A percentile compares a stretch with the other conserved stretches of the same genome.
Conservation (phyloP, 2,113 vertebrate species). For the Scomber scombrus region DNA sequence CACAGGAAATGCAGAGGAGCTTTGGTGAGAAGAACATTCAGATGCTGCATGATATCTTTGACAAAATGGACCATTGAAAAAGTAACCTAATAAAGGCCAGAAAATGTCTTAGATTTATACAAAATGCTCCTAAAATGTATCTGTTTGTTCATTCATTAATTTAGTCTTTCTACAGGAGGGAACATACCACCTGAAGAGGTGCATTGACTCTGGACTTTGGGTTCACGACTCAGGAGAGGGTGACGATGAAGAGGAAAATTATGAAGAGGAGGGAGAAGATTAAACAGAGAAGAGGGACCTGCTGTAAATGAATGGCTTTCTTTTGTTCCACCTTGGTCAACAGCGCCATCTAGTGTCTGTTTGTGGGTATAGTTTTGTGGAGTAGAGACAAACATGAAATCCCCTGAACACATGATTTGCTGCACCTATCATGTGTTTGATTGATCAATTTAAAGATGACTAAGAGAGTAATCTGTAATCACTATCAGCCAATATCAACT, state of each 20-base stretch:
- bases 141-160: neutral
- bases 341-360: conserved; percentile 40
- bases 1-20: conserved; percentile 91
- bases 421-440: no score
- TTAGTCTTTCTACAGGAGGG: neutral
- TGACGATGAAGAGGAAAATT: conserved; percentile 14
- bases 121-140: neutral
- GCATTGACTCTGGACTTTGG: conserved; percentile 91
- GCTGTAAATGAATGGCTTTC: neutral
- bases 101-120: neutral
- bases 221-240: conserved; percentile 85
- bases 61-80: no score
- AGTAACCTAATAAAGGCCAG: no score
- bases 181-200: conserved; percentile 85
- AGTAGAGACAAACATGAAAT: no score
- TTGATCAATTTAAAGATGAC: neutral
- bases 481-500: neutral
- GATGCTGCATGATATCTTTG: conserved; percentile 86
- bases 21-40: conserved; percentile 91
- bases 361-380: neutral
- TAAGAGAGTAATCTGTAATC: neutral
- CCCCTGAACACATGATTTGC: no score
- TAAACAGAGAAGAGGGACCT: neutral
- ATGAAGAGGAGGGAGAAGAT: conserved; percentile 61
- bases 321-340: neutral